A percentile compares a stretch with the other conserved stretches of the same genome.
Conservation (phyloP, 2,888 invertebrate species). For the Cyclophora punctaria region DNA sequence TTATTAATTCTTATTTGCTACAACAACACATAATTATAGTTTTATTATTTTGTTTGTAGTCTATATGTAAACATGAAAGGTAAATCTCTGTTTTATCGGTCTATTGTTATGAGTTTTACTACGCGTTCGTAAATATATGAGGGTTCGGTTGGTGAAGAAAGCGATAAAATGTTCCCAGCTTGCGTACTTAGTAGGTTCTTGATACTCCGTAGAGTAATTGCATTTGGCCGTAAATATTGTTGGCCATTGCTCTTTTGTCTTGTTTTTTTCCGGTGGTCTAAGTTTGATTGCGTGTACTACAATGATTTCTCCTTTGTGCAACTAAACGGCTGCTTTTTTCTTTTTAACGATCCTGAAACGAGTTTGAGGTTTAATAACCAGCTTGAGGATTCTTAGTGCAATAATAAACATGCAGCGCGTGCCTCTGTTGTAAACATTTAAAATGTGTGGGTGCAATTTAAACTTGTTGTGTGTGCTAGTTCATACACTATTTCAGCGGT, state of each 20-base stretch:
- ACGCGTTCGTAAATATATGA: conserved; percentile 35
- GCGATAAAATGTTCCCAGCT: conserved; percentile 44
- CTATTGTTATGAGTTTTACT: conserved; percentile 27
- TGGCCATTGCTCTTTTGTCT: conserved; percentile 30
- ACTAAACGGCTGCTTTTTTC: not conserved
- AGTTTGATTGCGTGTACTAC: conserved; percentile 4
- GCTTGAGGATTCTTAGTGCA: not conserved
- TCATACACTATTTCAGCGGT: not conserved
- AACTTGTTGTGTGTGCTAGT: no score
- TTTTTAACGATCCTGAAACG: not conserved
- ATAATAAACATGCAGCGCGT: conserved; percentile 9
- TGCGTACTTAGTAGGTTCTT: conserved; percentile 21
- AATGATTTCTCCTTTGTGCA: conserved; percentile 17
- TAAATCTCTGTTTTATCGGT: conserved; percentile 7
- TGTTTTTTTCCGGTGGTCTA: conserved; percentile 24
- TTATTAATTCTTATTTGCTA: no score
- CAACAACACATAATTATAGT: no score
- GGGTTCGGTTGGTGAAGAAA: conserved; percentile 40
- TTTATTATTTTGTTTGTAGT: no score
- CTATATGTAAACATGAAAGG: conserved; percentile 1
- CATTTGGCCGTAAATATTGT: conserved; percentile 33
- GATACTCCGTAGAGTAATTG: conserved; percentile 40
- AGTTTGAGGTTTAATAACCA: conserved; percentile 3
- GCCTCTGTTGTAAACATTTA: conserved; percentile 18
- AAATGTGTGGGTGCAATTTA: conserved; percentile 8